Evolutionary conservation across 2,888 invertebrate genomes (phyloP), one percentile per base, ranked within the genome.

Genomic region (Abrostola triplasia): DNA sequence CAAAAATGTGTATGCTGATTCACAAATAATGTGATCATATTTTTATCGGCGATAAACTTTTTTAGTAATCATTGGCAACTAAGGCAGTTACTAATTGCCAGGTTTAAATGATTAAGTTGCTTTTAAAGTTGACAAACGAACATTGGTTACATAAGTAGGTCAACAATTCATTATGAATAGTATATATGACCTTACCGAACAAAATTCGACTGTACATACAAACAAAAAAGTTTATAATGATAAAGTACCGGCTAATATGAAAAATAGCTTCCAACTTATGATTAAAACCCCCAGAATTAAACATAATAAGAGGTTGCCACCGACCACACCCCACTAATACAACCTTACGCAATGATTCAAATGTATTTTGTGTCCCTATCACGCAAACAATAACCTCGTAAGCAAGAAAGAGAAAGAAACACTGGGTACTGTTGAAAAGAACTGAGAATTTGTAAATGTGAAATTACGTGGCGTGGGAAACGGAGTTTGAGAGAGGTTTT

Each of bases 241-340:
- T 82, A 66, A 76, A 61, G 69, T 73, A 76, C 70, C 65, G 60
- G 63, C 70, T 77, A 74, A 79, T 78, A 84, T 86, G 83, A 90
- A 88, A 88, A 87, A 90, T 86, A 75, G 79, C 83, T 84, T 76
- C 82, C 76, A 90, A 85, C 68, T 88, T 87, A 85, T 90, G 82
- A 88, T 90, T 89, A 90, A 88, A 90, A 90, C 84, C 86, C 85
- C 81, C 79, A 82, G 84, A 89, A 91, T 90, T 87, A 88, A 81
- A 87, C 83, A 87, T 93, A 93, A 93, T 93, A 83, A 92, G 87
- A 79, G 88, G 92, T 88, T 92, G 82, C 83, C 73, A 73, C 69
- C 77, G 69, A 86, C 90, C 90, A 91, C 93, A 87, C 93, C 93
- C 89, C 80, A 76, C 88, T 89, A 91, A 89, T 90, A 86, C 83